Evolutionary conservation across 2,888 invertebrate species (phyloP).

Genomic region (Cyclophora punctaria): DNA sequence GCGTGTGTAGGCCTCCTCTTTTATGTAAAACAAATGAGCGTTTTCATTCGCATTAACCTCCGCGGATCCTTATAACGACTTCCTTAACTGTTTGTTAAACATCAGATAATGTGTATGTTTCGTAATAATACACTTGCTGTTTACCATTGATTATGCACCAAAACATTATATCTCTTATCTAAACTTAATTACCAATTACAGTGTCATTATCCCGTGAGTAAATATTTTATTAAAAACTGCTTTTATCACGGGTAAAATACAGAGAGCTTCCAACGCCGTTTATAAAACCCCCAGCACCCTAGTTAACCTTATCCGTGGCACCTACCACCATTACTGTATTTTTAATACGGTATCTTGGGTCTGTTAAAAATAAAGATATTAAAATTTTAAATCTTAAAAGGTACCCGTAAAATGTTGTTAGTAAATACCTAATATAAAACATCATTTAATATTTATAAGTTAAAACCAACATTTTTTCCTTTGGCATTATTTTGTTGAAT

Average conservation of each 20-base stretch:
- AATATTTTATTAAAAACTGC: constrained; percentile 20
- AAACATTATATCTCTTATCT: too few relatives aligned
- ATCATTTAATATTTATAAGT: constrained; percentile 39
- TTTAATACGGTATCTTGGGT: constrained; percentile 13
- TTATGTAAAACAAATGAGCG: constrained; percentile 8
- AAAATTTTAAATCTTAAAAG: constrained; percentile 14
- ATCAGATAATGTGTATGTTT: too few relatives aligned
- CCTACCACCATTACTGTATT: constrained; percentile 10
- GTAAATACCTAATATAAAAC: constrained; percentile 34
- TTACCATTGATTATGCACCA: too few relatives aligned
- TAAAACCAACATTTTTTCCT: constrained; percentile 32
- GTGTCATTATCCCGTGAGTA: constrained; percentile 3
- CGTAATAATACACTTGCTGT: too few relatives aligned
- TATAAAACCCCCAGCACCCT: constrained; percentile 22
- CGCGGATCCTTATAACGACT: neutral
- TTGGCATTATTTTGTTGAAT: constrained; percentile 37
- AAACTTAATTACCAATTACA: too few relatives aligned
- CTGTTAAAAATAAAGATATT: constrained; percentile 14
- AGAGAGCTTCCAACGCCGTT: constrained; percentile 18
- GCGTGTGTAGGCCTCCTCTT: constrained; percentile 1
- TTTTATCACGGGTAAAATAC: constrained; percentile 18
- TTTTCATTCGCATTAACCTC: constrained; percentile 4
- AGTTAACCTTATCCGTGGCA: constrained; percentile 19
- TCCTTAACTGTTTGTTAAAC: neutral
- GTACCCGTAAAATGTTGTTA: constrained; percentile 30